Evolutionary conservation across 2,113 vertebrate species (phyloP), one percentile per base, ranked within the genome.

Genomic region (Eira barbara): DNA sequence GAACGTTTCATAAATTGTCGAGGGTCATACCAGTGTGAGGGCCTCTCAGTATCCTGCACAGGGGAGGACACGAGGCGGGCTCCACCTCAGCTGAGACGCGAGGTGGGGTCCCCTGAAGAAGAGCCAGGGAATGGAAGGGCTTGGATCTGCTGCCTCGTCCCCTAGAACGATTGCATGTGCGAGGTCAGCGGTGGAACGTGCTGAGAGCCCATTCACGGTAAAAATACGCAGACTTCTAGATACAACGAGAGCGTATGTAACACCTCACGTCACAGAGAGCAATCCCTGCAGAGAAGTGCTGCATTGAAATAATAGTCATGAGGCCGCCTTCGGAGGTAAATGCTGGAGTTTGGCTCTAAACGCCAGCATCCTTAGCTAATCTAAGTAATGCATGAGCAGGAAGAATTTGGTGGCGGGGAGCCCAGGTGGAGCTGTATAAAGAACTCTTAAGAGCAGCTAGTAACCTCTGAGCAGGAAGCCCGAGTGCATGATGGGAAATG

Each of bases 281-380:
- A 85, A 61, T 87, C 95, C 80, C 98, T 92, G 92, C 95, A 89
- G 0, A 0, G 94, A 89, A 97, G 84, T 18, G 34, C 71, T 7
- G 74, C 91, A 6, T 96, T 91, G 96, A 98, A 98, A 95, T 76
- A 97, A 95, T 95, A 98, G 98, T 95, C 96, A 78, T 42, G 96
- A 45, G 97, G 52, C 96, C 45, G 91, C 49, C 71, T 57, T 95
- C 95, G 0, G 87, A 94, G 96, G 91, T 82, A 94, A 95, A 73
- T 7, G 69, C 91, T 79, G 81, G n/a, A 80, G 84, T 80, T 96
- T 17, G 0, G 82, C 3, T 96, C 7, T 67, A 52, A 97, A 63
- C 86, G 97, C 97, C 97, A 97, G 95, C 31, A 91, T 97, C 8
- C 89, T 92, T 71, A 91, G 42, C 92, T 98, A 97, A 98, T 97